Conservation (phyloP, 2,113 vertebrate species). For the Salminus brasiliensis region DNA sequence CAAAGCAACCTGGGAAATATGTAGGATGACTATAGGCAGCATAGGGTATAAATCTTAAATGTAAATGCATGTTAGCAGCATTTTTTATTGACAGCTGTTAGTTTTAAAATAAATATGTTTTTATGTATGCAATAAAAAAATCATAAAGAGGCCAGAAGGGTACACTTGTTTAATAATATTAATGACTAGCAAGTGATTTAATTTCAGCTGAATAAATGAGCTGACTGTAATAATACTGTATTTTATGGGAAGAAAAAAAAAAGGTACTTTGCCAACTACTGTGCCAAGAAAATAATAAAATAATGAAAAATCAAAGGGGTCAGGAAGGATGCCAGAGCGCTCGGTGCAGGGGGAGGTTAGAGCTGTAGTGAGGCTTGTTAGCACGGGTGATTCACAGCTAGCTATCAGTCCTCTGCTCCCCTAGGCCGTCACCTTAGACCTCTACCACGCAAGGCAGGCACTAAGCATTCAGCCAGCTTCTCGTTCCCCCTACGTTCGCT, state of each 20-base stretch:
- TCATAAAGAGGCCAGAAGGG: background rate
- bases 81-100: background rate
- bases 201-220: conserved; percentile 16
- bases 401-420: conserved; percentile 41
- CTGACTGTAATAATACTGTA: background rate
- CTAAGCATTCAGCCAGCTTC: conserved; percentile 49
- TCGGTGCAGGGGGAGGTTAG: conserved; percentile 44
- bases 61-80: background rate
- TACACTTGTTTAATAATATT: background rate
- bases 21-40: background rate
- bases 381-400: conserved; percentile 24
- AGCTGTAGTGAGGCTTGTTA: conserved; percentile 59
- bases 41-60: background rate
- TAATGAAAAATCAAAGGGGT: conserved; percentile 69
- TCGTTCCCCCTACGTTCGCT: conserved; percentile 49
- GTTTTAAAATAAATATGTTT: background rate
- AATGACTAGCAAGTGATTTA: background rate
- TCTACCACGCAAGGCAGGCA: conserved; percentile 36
- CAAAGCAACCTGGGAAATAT: background rate
- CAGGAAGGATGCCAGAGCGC: conserved; percentile 41
- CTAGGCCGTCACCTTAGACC: conserved; percentile 58
- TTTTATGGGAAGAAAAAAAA: background rate
- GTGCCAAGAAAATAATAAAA: conserved; percentile 61
- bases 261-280: background rate
- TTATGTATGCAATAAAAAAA: background rate